phyloP scores from a whole-genome alignment of 2,113 vertebrate genomes.

The Amia ocellicauda region DNA sequence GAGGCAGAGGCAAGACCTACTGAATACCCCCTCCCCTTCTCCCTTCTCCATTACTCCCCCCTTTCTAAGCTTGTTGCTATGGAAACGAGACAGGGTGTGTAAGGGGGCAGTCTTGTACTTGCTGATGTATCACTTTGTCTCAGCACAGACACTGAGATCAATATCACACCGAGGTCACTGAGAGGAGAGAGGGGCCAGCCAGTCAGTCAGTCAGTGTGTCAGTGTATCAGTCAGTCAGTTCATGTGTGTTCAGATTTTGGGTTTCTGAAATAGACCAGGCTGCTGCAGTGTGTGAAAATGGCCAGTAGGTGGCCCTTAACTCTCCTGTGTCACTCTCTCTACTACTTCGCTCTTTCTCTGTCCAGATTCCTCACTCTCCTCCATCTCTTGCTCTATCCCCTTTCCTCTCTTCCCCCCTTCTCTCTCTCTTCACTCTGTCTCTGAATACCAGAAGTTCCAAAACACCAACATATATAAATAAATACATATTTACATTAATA shows the following conservation, averaged over 20 bases:
- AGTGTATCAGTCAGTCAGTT: too few species aligned
- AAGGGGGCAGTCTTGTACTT: constrained; percentile 67
- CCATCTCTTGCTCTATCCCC: too few species aligned
- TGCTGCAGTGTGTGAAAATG: too few species aligned
- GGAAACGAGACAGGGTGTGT: constrained; percentile 77
- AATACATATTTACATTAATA: not conserved
- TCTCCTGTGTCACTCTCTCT: too few species aligned
- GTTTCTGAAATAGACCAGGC: too few species aligned
- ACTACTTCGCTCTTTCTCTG: too few species aligned
- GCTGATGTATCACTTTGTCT: constrained; percentile 77
- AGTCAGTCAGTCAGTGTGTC: constrained; percentile 28
- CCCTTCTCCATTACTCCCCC: constrained; percentile 40
- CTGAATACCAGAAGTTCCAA: too few species aligned
- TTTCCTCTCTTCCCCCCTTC: too few species aligned
- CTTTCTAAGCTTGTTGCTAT: constrained; percentile 60
- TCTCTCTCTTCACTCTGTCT: too few species aligned
- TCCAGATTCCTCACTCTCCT: too few species aligned
- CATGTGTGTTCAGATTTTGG: constrained; percentile 10
- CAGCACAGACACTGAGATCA: constrained; percentile 68
- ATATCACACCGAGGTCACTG: constrained; percentile 59
- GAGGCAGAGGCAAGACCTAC: constrained; percentile 10
- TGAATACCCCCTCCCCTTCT: constrained; percentile 22
- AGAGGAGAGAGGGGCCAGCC: constrained; percentile 43
- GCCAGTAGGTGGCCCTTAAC: too few species aligned
- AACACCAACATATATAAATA: too few species aligned